These are phyloP conservation scores for Epinephelus cyanopodus DNA, from an alignment of 2,113 vertebrate genomes.

Conservation along the genomic window DNA sequence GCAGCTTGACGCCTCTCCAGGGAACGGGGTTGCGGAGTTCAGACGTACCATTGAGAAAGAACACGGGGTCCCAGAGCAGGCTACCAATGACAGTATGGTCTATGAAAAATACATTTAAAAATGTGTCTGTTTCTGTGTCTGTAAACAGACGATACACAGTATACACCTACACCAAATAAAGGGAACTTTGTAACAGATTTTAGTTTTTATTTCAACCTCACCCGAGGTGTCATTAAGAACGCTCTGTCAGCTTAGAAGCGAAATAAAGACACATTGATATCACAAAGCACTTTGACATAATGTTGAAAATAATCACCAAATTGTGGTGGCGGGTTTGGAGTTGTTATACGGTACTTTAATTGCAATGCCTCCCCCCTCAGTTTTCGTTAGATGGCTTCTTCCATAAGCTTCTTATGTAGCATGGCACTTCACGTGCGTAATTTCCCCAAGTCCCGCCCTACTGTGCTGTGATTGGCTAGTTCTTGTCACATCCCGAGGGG, in stretches of 20 bases:
- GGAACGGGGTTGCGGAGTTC: background rate
- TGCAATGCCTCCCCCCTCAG: background rate
- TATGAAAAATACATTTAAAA: no score
- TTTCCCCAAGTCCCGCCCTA: no score
- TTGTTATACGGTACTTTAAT: background rate
- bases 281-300: background rate
- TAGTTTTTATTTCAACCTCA: no score
- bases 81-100: no score
- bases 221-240: no score
- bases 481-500: no score
- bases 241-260: no score
- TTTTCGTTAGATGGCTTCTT: conserved; percentile 1
- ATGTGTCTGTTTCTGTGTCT: accelerated
- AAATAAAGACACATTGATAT: background rate
- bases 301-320: background rate
- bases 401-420: background rate
- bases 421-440: conserved; percentile 18
- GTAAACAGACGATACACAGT: background rate
- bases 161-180: no score
- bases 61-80: conserved; percentile 25
- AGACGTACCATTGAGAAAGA: conserved; percentile 18
- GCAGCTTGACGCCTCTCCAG: background rate
- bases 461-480: no score
- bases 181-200: no score
- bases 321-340: background rate